Conservation (phyloP, 2,888 invertebrate species). For the Tachina lurida region DNA sequence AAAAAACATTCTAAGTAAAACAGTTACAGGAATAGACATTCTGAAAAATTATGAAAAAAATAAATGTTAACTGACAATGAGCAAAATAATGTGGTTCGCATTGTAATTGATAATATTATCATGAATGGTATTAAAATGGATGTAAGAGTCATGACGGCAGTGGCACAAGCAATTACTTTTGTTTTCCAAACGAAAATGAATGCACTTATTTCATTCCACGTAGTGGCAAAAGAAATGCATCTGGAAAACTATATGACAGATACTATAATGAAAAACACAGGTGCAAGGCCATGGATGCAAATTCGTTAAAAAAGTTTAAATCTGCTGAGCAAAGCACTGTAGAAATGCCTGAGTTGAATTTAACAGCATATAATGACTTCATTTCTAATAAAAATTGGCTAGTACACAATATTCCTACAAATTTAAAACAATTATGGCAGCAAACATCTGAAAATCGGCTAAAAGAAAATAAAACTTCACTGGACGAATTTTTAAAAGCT, state of each 20-base stretch:
- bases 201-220: constrained; percentile 41
- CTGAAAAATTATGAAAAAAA: constrained; percentile 39
- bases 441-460: constrained; percentile 29
- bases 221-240: constrained; percentile 24
- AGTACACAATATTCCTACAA: constrained; percentile 24
- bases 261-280: constrained; percentile 36
- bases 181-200: constrained; percentile 45
- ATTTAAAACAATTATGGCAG: constrained; percentile 33
- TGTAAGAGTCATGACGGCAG: constrained; percentile 26
- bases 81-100: constrained; percentile 30
- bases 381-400: constrained; percentile 39
- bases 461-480: constrained; percentile 37
- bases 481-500: constrained; percentile 21
- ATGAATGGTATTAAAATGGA: constrained; percentile 44
- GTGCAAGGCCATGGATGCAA: constrained; percentile 23
- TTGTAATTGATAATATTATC: constrained; percentile 32
- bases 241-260: constrained; percentile 44
- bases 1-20: constrained; percentile 35
- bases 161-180: constrained; percentile 20
- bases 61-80: constrained; percentile 23
- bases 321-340: constrained; percentile 22
- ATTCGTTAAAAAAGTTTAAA: constrained; percentile 32
- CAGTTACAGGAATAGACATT: constrained; percentile 35
- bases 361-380: constrained; percentile 34
- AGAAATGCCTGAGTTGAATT: constrained; percentile 19